Percentiles rank a stretch among this genome's conserved stretches.
Conservation (phyloP, 2,888 invertebrate species). For the Pyrrhosoma nymphula region DNA sequence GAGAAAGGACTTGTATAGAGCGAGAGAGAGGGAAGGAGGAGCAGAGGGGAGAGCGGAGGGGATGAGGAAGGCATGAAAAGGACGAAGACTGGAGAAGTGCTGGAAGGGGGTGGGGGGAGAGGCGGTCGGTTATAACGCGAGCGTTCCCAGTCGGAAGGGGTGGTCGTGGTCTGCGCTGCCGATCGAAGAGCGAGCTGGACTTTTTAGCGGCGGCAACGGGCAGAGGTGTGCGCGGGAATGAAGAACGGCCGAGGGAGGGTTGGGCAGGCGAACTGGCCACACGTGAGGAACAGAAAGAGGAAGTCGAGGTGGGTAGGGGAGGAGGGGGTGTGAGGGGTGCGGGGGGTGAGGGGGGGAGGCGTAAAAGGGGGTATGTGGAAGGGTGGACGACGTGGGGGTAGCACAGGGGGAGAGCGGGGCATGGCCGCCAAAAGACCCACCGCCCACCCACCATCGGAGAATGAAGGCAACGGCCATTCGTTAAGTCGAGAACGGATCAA, state of each 20-base stretch:
- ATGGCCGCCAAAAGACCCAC: neutral
- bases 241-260: neutral
- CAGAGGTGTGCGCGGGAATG: neutral
- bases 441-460: neutral
- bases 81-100: neutral
- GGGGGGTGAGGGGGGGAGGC: neutral
- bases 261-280: neutral
- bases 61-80: neutral
- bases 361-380: neutral
- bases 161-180: neutral
- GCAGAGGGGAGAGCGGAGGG: neutral
- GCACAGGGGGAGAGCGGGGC: neutral
- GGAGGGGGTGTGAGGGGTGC: no score
- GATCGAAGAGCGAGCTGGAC: slow-evolving; percentile 49
- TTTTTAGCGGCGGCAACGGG: slow-evolving; percentile 49
- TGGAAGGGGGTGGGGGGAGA: neutral
- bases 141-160: neutral
- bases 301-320: neutral
- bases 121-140: neutral
- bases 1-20: neutral
- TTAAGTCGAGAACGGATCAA: slow-evolving; percentile 59
- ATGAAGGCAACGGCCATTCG: slow-evolving; percentile 63
- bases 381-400: neutral
- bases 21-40: neutral
- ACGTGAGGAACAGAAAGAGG: neutral